Conservation (phyloP, 2,113 vertebrate species). For the Strix uralensis region DNA sequence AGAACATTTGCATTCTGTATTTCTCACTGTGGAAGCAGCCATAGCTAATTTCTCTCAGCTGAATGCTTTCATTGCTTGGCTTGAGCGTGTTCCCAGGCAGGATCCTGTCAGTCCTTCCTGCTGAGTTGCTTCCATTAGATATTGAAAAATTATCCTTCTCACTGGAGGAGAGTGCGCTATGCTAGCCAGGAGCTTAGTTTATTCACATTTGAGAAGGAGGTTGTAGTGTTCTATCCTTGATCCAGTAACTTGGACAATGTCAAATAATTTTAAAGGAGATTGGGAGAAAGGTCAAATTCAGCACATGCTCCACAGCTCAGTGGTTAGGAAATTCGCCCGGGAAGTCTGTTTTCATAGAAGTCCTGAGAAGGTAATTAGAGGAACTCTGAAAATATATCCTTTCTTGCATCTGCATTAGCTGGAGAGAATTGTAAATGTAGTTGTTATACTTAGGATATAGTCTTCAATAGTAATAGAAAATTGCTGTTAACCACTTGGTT, state of each 20-base stretch:
- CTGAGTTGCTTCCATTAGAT: slow-evolving; percentile 32
- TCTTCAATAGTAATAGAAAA: not conserved
- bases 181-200: not conserved
- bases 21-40: not conserved
- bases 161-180: not conserved
- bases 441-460: not conserved
- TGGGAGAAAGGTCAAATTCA: slow-evolving; percentile 13
- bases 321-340: not conserved
- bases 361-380: not conserved
- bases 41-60: slow-evolving; percentile 17
- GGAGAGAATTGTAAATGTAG: not conserved
- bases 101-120: slow-evolving; percentile 30
- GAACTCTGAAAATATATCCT: not conserved
- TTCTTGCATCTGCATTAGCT: not conserved
- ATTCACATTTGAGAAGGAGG: not conserved
- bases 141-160: not conserved
- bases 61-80: slow-evolving; percentile 47
- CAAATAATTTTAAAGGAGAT: slow-evolving; percentile 26
- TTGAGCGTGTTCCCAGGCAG: not conserved
- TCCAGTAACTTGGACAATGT: not conserved
- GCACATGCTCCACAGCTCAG: not conserved
- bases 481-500: not conserved
- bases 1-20: slow-evolving; percentile 7
- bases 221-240: not conserved
- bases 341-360: not conserved